Conservation (phyloP, 2,888 invertebrate genomes). For the Drosophila paracracens region DNA sequence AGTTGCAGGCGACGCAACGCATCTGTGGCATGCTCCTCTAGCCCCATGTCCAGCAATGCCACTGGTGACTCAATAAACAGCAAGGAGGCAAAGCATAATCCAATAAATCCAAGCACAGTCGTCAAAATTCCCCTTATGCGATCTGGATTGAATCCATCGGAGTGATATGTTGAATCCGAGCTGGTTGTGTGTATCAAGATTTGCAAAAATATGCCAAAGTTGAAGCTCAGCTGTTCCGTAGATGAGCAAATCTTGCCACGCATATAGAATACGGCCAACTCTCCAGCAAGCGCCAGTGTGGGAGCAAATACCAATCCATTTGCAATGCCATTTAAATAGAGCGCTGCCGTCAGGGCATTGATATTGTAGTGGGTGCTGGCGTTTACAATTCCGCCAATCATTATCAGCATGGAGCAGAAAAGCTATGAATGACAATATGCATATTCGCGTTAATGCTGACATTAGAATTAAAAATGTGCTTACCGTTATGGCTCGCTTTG, state of each 20-base stretch:
- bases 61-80: slow-evolving; percentile 73
- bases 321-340: slow-evolving; percentile 76
- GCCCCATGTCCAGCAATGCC: slow-evolving; percentile 43
- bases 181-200: slow-evolving; percentile 35
- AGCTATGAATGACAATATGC: slow-evolving; percentile 38
- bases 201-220: slow-evolving; percentile 70
- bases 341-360: slow-evolving; percentile 46
- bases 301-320: slow-evolving; percentile 75
- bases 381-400: slow-evolving; percentile 66
- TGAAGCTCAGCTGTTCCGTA: slow-evolving; percentile 61
- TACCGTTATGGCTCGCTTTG: slow-evolving; percentile 55
- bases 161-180: background rate
- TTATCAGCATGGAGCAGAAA: slow-evolving; percentile 53
- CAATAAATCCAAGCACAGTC: slow-evolving; percentile 52
- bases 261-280: slow-evolving; percentile 55
- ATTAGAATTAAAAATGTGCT: background rate
- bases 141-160: slow-evolving; percentile 18
- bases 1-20: slow-evolving; percentile 63
- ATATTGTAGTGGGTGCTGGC: slow-evolving; percentile 37
- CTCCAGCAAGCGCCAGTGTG: slow-evolving; percentile 69
- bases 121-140: slow-evolving; percentile 53
- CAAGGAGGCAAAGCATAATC: slow-evolving; percentile 36
- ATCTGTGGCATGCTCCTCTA: slow-evolving; percentile 64
- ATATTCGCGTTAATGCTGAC: background rate
- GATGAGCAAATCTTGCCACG: slow-evolving; percentile 63